A percentile compares a stretch with the other conserved stretches of the same genome.
phyloP scores from a whole-genome alignment of 2,797 vertebrate species.

The Rhinella marina region DNA sequence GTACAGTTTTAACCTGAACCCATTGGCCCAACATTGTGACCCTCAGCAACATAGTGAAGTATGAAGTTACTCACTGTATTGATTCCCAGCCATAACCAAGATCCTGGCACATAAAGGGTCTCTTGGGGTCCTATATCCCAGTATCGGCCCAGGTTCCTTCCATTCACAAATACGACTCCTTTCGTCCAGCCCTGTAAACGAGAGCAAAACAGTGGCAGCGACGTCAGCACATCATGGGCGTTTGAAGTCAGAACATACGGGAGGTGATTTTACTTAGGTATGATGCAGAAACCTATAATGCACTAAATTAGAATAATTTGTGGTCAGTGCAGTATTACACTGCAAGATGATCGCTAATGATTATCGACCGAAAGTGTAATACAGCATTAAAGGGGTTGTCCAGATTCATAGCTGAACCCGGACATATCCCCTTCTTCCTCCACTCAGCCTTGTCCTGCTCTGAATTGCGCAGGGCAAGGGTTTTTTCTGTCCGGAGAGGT shows the following conservation, averaged over 20 bases:
- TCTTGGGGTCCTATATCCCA: slow-evolving; percentile 94
- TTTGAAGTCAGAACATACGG: no score
- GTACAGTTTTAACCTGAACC: background rate
- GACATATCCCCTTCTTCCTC: no score
- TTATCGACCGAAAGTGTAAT: no score
- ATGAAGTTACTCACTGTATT: slow-evolving; percentile 84
- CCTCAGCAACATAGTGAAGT: background rate
- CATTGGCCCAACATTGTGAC: background rate
- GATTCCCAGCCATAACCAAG: slow-evolving; percentile 83
- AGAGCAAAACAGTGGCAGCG: background rate
- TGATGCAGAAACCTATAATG: no score
- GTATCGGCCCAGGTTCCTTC: slow-evolving; percentile 90
- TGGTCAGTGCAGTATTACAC: no score
- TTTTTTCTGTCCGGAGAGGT: no score
- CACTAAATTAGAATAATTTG: no score
- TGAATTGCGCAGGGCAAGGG: no score
- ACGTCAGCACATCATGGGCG: background rate
- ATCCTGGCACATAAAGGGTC: slow-evolving; percentile 88
- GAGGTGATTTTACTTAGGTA: background rate
- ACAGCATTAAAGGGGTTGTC: no score
- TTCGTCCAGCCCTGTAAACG: slow-evolving; percentile 88
- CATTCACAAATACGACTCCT: slow-evolving; percentile 90
- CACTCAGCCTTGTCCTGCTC: no score
- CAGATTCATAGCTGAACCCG: no score
- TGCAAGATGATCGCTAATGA: no score